These are phyloP conservation scores for Epirrhoe alternata DNA, from an alignment of 2,888 invertebrate genomes.

Conservation along the genomic window DNA sequence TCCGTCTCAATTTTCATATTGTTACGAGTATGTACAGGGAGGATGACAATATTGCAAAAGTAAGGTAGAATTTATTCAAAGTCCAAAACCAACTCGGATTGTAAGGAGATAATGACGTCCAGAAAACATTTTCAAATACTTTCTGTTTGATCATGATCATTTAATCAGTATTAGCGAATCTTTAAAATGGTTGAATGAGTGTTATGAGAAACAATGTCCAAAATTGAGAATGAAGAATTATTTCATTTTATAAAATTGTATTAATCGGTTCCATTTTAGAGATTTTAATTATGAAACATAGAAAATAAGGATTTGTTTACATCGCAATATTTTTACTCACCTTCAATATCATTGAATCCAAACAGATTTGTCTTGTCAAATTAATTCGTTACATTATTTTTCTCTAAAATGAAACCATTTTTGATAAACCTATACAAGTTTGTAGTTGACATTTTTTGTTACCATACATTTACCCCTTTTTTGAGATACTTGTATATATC, in stretches of 20 bases:
- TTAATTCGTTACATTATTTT: slow-evolving; percentile 45
- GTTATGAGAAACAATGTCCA: slow-evolving; percentile 10
- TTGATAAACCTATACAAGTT: slow-evolving; percentile 81
- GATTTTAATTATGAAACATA: slow-evolving; percentile 8
- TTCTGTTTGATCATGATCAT: slow-evolving; percentile 13
- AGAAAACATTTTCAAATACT: slow-evolving; percentile 27
- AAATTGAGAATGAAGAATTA: slow-evolving; percentile 16
- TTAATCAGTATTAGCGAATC: background rate
- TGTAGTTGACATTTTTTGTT: slow-evolving; percentile 70
- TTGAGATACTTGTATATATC: slow-evolving; percentile 57
- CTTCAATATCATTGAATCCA: background rate
- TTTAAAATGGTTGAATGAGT: background rate
- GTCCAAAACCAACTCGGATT: slow-evolving; percentile 39
- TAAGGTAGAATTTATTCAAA: slow-evolving; percentile 40
- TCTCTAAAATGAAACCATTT: slow-evolving; percentile 61
- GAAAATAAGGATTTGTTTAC: background rate
- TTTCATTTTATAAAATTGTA: slow-evolving; percentile 53
- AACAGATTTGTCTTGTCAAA: background rate
- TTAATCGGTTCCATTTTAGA: slow-evolving; percentile 55
- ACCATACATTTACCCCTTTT: slow-evolving; percentile 71
- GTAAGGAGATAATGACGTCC: slow-evolving; percentile 40
- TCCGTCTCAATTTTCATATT: slow-evolving; percentile 65
- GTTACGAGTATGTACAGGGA: slow-evolving; percentile 72
- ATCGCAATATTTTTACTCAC: background rate
- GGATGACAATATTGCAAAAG: slow-evolving; percentile 74